phyloP scores from a whole-genome alignment of 1,140 invertebrate genomes.

The Drosophila novamexicana region DNA sequence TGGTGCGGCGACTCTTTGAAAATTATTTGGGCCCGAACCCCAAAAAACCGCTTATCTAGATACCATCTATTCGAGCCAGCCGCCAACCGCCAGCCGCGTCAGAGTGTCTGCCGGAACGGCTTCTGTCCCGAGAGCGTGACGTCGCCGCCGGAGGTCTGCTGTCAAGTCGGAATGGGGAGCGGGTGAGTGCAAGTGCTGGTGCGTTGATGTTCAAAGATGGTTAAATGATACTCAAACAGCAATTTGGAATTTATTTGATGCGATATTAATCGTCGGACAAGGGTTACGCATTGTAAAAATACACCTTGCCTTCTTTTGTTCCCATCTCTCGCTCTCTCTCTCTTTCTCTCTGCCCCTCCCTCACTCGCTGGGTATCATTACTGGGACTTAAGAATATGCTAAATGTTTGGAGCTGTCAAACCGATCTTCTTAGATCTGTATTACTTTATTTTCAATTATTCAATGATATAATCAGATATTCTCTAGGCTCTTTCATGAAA shows the following conservation, averaged over 20 bases:
- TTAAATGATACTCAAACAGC: constrained; percentile 78
- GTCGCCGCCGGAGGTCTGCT: constrained; percentile 34
- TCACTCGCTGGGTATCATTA: background rate
- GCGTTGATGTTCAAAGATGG: constrained; percentile 73
- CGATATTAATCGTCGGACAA: constrained; percentile 69
- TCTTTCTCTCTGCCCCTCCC: background rate
- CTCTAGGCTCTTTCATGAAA: no score
- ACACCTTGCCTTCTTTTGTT: constrained; percentile 44
- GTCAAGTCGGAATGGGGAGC: constrained; percentile 1
- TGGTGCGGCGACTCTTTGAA: constrained; percentile 66
- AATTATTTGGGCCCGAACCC: constrained; percentile 54
- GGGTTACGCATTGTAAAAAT: constrained; percentile 65
- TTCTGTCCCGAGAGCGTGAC: constrained; percentile 38
- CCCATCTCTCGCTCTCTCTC: background rate
- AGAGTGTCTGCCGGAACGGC: constrained; percentile 62
- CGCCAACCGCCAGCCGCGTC: constrained; percentile 42
- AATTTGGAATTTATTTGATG: constrained; percentile 75
- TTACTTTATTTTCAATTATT: no score
- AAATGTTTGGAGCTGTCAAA: no score
- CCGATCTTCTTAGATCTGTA: no score
- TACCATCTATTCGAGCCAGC: constrained; percentile 59
- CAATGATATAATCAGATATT: no score
- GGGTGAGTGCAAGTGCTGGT: constrained; percentile 26
- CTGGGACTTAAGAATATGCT: no score
- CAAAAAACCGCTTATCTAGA: constrained; percentile 60